These are phyloP conservation scores for Myanophis thanlyinensis DNA, from an alignment of 2,113 vertebrate species.

Conservation along the genomic window DNA sequence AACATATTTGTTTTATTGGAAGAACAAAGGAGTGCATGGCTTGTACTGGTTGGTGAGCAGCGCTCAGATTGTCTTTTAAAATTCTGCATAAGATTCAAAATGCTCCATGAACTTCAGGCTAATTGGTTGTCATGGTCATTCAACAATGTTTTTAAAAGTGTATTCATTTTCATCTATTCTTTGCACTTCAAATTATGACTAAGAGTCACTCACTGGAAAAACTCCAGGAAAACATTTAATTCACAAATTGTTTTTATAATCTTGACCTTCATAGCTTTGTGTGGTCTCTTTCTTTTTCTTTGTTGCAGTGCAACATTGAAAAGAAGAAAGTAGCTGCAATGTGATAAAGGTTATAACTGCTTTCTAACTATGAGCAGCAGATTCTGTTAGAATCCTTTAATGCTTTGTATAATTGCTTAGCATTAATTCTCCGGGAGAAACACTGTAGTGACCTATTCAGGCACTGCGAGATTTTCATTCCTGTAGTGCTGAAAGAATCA, in stretches of 20 bases:
- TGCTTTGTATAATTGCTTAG: conserved; percentile 56
- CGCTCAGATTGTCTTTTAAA: neutral
- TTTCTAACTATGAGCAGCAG: conserved; percentile 24
- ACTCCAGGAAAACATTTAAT: conserved; percentile 26
- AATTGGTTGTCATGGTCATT: neutral
- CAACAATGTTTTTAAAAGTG: neutral
- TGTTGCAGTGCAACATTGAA: neutral
- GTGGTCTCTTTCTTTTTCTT: conserved; percentile 47
- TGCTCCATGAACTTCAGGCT: neutral
- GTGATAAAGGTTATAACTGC: neutral
- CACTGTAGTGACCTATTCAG: conserved; percentile 11
- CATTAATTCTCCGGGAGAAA: conserved; percentile 44
- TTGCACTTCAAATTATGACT: conserved; percentile 23
- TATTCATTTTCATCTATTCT: conserved; percentile 7
- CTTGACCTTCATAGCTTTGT: conserved; percentile 52
- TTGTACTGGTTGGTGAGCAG: neutral
- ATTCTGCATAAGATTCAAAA: neutral
- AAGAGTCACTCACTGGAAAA: conserved; percentile 55
- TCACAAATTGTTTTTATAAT: conserved; percentile 57
- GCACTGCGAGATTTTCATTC: conserved; percentile 1
- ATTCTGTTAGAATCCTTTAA: conserved; percentile 53
- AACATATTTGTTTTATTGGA: neutral
- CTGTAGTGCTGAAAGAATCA: conserved; percentile 9
- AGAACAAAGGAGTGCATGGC: no score
- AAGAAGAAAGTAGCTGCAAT: conserved; percentile 14